Base-by-base conservation (phyloP, 2,797 vertebrate species). In the Sebastiscus albofasciatus region DNA sequence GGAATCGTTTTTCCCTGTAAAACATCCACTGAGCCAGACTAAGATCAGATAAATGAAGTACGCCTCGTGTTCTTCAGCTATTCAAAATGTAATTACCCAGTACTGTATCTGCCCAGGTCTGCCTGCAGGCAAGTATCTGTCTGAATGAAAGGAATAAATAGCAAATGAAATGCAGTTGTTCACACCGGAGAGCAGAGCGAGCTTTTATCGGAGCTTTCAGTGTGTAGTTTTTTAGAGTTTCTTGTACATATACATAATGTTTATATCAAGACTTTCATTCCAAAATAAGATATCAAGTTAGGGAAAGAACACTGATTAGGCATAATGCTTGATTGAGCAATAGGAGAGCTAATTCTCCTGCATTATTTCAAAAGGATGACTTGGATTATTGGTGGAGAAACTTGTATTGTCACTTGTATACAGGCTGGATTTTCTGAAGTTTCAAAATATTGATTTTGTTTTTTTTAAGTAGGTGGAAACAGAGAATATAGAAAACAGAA, bases 21-120 rank as follows among this genome's bases (percentile, higher is more conserved):
- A 71, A 78, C 68, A 67, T 79, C 31, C 81, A 68, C 54, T 10
- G 46, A 87, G 69, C 52, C 79, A 70, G 62, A 75, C 58, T 54
- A 5, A 58, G 75, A 90, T 90, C 65, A 83, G 67, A 88, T 85
- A 79, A 88, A 88, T 88, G 75, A 87, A 84, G 68, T 29, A 65
- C 52, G 18, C 39, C n/a, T 79, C n/a, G 5, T 89, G 77, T 88
- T 89, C 75, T 69, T 75, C 46, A 68, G 82, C 75, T 75, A 61
- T 77, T 91, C 83, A 80, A 60, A 82, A 83, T 80, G 71, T 89
- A 88, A 88, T 83, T 84, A 86, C 66, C 66, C 36, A 26, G 27
- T 13, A 49, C 46, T 70, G 70, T 65, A 62, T 82, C 52, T 58
- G 72, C 77, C 79, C 70, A 66, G 85, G 75, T 87, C 75, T 81